Evolutionary conservation across 2,888 invertebrate species (phyloP).

Genomic region (Leucophenga maculata): DNA sequence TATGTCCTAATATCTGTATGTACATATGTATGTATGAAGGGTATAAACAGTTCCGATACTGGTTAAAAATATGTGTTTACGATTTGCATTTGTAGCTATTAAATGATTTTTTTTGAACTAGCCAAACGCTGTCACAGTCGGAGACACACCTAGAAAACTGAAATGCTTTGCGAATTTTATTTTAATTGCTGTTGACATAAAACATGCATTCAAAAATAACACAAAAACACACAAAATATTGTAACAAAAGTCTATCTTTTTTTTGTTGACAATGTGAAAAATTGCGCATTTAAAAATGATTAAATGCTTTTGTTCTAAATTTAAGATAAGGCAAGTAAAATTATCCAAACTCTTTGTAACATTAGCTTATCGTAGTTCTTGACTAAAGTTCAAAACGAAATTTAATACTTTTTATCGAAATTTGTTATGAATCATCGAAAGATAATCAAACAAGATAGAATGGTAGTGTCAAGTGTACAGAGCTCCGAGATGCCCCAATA

Average conservation of each 20-base stretch:
- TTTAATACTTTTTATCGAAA: too few species aligned
- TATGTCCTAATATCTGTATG: too few species aligned
- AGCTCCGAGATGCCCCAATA: too few species aligned
- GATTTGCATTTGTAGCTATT: slow-evolving; percentile 2
- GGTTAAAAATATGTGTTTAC: background rate
- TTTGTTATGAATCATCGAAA: too few species aligned
- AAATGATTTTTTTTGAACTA: background rate
- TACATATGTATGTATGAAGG: background rate
- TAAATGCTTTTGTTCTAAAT: too few species aligned
- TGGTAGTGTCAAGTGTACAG: too few species aligned
- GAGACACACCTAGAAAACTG: slow-evolving; percentile 22
- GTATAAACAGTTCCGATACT: background rate
- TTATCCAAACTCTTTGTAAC: too few species aligned
- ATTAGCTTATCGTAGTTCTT: too few species aligned
- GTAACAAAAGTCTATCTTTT: background rate
- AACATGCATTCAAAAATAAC: slow-evolving; percentile 16
- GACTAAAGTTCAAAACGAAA: too few species aligned
- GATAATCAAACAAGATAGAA: too few species aligned
- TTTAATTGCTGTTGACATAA: slow-evolving; percentile 25
- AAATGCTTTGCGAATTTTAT: slow-evolving; percentile 19
- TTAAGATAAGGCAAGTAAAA: too few species aligned
- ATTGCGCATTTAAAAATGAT: too few species aligned
- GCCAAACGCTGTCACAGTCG: background rate
- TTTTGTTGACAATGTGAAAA: background rate
- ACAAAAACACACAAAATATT: background rate